These are phyloP conservation scores for Apodemus agrarius DNA, from an alignment of 2,797 vertebrate genomes.

Conservation along the genomic window DNA sequence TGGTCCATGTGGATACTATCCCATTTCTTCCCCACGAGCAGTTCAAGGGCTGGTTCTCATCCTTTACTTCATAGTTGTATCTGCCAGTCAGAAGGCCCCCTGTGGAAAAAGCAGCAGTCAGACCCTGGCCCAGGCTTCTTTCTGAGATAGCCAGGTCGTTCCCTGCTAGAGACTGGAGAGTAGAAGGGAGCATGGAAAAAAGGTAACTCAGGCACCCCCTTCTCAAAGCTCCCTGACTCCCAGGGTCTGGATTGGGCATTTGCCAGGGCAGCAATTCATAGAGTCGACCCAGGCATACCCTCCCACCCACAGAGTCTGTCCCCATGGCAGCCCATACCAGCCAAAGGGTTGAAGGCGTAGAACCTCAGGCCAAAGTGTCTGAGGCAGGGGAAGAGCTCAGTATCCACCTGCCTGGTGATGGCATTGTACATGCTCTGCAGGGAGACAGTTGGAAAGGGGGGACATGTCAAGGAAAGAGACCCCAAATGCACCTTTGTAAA, in stretches of 20 bases:
- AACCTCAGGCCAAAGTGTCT: constrained; percentile 91
- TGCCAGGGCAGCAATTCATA: fast-evolving
- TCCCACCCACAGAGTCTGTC: background rate
- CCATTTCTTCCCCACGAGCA: constrained; percentile 91
- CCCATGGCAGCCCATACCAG: constrained; percentile 87
- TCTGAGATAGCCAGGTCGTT: background rate
- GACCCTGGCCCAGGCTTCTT: background rate
- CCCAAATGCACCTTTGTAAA: background rate
- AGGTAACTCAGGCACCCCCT: background rate
- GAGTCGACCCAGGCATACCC: fast-evolving
- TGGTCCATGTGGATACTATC: no score
- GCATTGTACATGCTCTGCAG: constrained; percentile 51
- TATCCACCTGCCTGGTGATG: constrained; percentile 85
- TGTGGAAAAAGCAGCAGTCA: constrained; percentile 74
- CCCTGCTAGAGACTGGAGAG: background rate
- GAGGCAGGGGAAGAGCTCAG: constrained; percentile 94
- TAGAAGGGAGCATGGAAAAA: fast-evolving
- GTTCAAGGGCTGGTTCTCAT: constrained; percentile 87
- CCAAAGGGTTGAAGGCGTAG: constrained; percentile 82
- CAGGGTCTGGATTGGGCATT: background rate
- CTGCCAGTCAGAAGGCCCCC: constrained; percentile 96
- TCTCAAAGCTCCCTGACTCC: background rate
- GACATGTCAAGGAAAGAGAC: background rate
- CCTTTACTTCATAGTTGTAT: constrained; percentile 93
- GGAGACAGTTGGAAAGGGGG: background rate